These are phyloP conservation scores for Orientallactaga sibirica DNA, from an alignment of 2,797 vertebrate genomes.

Conservation along the genomic window DNA sequence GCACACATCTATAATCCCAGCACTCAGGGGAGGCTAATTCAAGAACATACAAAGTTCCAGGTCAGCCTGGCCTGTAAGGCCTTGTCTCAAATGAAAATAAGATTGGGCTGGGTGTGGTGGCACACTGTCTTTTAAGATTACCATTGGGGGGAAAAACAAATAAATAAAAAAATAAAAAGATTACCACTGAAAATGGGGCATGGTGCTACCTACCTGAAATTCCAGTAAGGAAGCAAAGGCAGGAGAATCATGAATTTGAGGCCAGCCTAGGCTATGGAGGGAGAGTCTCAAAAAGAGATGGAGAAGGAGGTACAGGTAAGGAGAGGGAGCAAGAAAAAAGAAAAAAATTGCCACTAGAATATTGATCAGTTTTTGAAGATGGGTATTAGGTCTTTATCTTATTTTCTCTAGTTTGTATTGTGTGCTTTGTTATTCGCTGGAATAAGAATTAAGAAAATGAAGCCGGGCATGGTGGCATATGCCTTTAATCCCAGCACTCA, in stretches of 20 bases:
- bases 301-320: too few relatives aligned
- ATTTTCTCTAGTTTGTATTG: conserved; percentile 11
- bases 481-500: too few relatives aligned
- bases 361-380: conserved; percentile 26
- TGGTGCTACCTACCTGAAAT: background rate
- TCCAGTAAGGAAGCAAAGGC: background rate
- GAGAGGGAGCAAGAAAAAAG: background rate
- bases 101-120: too few relatives aligned
- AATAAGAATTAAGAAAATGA: background rate
- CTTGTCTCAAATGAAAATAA: too few relatives aligned
- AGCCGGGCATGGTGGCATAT: too few relatives aligned
- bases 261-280: background rate
- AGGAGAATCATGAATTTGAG: background rate
- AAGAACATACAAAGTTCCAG: background rate
- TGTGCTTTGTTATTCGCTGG: conserved; percentile 20
- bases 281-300: background rate
- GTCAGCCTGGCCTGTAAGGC: background rate
- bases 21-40: background rate
- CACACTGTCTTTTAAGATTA: conserved; percentile 6
- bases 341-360: conserved; percentile 7
- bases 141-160: background rate
- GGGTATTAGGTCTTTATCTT: background rate
- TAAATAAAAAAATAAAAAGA: background rate
- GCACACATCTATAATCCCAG: background rate
- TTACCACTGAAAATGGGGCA: background rate